A percentile compares a stretch with the other conserved stretches of the same genome.
phyloP scores from a whole-genome alignment of 2,888 invertebrate species.

The Galerucella nymphaeae region DNA sequence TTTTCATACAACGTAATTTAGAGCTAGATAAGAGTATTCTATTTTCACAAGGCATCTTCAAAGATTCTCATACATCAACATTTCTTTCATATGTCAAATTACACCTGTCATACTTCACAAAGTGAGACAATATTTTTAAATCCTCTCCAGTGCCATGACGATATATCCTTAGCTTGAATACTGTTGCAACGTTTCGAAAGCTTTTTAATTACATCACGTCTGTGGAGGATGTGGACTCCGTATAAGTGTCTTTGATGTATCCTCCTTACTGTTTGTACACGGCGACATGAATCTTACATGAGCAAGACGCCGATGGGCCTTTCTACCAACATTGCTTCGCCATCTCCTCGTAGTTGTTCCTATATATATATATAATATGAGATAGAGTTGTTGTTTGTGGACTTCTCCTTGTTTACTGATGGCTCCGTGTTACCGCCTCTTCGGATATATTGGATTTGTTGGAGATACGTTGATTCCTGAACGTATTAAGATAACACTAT shows the following conservation, averaged over 20 bases:
- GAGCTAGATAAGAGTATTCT: too few species aligned
- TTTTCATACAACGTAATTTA: too few species aligned
- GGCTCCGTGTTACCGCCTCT: conserved; percentile 46
- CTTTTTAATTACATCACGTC: conserved; percentile 61
- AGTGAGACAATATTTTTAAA: conserved; percentile 11
- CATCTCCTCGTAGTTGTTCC: conserved; percentile 37
- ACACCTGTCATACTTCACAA: not conserved
- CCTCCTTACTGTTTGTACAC: conserved; percentile 63
- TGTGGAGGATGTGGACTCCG: conserved; percentile 57
- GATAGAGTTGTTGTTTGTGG: conserved; percentile 47
- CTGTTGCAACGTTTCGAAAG: conserved; percentile 45
- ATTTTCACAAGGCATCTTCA: too few species aligned
- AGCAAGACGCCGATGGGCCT: conserved; percentile 56
- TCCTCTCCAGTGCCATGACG: conserved; percentile 42
- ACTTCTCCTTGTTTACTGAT: conserved; percentile 46
- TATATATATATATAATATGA: conserved; percentile 42
- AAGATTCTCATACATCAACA: too few species aligned
- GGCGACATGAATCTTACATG: conserved; percentile 65
- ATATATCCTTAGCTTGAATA: conserved; percentile 44
- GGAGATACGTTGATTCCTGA: conserved; percentile 24
- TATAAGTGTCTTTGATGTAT: conserved; percentile 63
- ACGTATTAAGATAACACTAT: conserved; percentile 1
- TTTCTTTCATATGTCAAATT: not conserved
- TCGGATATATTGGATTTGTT: conserved; percentile 45
- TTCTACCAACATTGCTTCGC: conserved; percentile 58